Base-by-base conservation (phyloP, 2,888 invertebrate genomes). In the Meiosimyza platycephala region DNA sequence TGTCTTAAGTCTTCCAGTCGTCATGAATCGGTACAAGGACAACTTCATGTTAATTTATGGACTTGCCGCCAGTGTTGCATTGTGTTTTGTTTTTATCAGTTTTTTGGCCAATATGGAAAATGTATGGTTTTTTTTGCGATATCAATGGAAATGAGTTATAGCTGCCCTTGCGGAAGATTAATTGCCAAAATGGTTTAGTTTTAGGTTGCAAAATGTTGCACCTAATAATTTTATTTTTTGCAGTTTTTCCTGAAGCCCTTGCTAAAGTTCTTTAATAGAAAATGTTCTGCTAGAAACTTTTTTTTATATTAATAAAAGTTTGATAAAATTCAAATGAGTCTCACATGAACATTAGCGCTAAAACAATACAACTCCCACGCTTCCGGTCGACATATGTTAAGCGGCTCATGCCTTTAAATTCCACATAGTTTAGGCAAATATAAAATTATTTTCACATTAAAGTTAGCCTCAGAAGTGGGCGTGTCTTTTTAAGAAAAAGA, bases 361-460 rank as follows among this genome's bases (percentile, higher is more conserved):
- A 40, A 40, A 40, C 6, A 40, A 40, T 40, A 40, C 13, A 18
- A 18, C 63, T 63, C 63, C 63, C 63, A 63, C 63, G 65, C 16
- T 66, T 66, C 65, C 65, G 65, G 65, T 66, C n/a, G n/a, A 16
- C 52, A 52, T 52, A 16, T 52, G 63, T n/a, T 18, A 40, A 47
- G 18, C 16, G n/a, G 13, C 18, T 47, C 47, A 50, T n/a, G 18
- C 22, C 63, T 15, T n/a, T 3, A 62, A 40, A 48, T 63, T 47
- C 18, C n/a, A n/a, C 47, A 15, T 16, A 22, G 18, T 67, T 40
- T 15, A 13, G 40, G 18, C 28, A 54, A 54, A 22, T 16, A 16
- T 33, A 52, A 22, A 63, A 71, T 71, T 71, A 71, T 71, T 71
- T 71, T 71, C 71, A 63, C 71, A 71, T 71, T 71, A 71, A 64